Evolutionary conservation across 2,113 vertebrate species (phyloP), one percentile per base, ranked within the genome.

Genomic region (Turnix velox): DNA sequence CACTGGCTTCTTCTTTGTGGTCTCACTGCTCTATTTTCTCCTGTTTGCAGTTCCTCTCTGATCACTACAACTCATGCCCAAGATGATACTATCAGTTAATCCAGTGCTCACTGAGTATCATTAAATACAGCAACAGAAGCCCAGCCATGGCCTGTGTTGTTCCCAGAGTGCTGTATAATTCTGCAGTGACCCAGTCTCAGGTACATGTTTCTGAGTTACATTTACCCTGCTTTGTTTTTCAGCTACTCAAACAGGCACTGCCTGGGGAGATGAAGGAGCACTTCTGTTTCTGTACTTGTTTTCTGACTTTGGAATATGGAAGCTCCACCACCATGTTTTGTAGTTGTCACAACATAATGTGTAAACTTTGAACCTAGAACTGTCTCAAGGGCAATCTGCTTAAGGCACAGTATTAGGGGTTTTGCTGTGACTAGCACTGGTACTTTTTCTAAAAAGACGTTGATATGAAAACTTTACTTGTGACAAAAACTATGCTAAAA

Each of bases 301-400:
- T 55, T 84, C 73, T 52, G 57, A 33, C 65, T 92, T 71, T 63
- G 79, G 79, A 81, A 67, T 42, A 65, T 31, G 35, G 68, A 74
- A 78, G 59, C 82, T 90, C 46, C 72, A 95, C 72, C 46, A 71
- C 79, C 79, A 92, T 58, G 46, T 95, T 55, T 85, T 62, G 59
- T 66, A 83, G 82, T 85, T 87, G 90, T 40, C 67, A 54, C 43
- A 75, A 27, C 7, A 3, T 8, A 45, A 25, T 8, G 31, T 35
- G 51, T 84, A 73, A 81, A 71, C 67, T 62, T 30, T 57, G 59
- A 90, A 76, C 71, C 35, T 28, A 25, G 62, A 65, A 61, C 40
- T 3, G 4, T 30, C 61, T 63, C 49, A 89, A 83, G 67, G 66
- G 71, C 63, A 85, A 45, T 69, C 54, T 76, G 59, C 54, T 79